Conservation (phyloP, 2,797 vertebrate species). For the Carcharodon carcharias region DNA sequence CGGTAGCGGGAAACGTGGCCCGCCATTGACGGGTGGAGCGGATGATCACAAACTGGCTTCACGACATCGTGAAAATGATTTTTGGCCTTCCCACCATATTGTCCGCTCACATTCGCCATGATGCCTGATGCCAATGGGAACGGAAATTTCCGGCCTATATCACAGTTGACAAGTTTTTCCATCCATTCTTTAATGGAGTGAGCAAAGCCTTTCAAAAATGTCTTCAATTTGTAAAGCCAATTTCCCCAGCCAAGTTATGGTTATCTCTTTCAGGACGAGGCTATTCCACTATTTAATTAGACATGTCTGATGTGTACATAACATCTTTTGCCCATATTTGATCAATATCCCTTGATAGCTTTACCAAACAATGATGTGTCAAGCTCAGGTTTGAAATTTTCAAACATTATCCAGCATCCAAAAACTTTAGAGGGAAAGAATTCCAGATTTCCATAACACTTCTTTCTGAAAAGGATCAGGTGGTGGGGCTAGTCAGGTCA, state of each 20-base stretch:
- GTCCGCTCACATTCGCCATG: too few relatives aligned
- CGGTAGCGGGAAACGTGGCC: too few relatives aligned
- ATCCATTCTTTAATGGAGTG: background rate
- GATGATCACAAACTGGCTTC: too few relatives aligned
- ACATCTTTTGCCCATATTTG: background rate
- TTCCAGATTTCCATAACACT: background rate
- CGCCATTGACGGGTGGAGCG: too few relatives aligned
- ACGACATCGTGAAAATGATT: too few relatives aligned
- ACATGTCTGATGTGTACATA: background rate
- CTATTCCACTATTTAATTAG: background rate
- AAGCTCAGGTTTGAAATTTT: background rate
- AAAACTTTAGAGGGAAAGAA: background rate
- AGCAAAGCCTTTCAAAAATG: background rate
- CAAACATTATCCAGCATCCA: background rate
- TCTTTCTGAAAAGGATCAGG: background rate
- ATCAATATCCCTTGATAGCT: background rate
- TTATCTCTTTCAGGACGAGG: background rate
- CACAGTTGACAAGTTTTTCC: background rate
- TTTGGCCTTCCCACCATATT: too few relatives aligned
- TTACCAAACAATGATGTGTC: background rate
- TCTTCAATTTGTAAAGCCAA: background rate
- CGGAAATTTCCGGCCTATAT: background rate
- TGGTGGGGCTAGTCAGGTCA: too few relatives aligned
- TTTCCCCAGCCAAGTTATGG: background rate
- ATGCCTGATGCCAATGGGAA: too few relatives aligned